phyloP scores from a whole-genome alignment of 2,113 vertebrate genomes.

The Tachysurus fulvidraco region DNA sequence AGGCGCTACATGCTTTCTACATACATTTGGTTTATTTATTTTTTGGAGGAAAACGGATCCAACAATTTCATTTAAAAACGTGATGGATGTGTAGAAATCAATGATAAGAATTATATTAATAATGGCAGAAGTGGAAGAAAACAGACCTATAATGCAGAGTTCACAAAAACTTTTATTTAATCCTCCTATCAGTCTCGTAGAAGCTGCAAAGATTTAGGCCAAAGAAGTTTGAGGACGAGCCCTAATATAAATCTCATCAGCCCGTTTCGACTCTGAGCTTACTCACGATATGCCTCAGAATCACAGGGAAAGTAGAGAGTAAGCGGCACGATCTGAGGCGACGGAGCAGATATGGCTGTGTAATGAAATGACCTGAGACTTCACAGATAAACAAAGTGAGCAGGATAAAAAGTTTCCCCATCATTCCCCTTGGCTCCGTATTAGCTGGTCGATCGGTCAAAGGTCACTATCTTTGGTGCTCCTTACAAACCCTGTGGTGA shows the following conservation, averaged over 20 bases:
- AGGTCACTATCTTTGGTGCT: constrained; percentile 6
- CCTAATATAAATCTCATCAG: constrained; percentile 1
- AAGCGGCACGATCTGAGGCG: constrained; percentile 20
- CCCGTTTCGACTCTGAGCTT: not conserved
- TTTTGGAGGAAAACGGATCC: not conserved
- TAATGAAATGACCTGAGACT: constrained; percentile 31
- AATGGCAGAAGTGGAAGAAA: not conserved
- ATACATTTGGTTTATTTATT: not conserved
- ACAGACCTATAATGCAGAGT: not conserved
- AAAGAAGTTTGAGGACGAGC: not conserved
- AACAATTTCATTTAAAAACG: not conserved
- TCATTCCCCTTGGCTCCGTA: constrained; percentile 34
- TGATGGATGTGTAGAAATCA: not conserved
- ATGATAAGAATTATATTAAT: not conserved
- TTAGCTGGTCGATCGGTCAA: constrained; percentile 27
- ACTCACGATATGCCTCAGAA: constrained; percentile 24
- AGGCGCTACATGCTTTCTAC: not conserved
- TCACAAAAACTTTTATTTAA: constrained; percentile 6
- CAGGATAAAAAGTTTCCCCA: constrained; percentile 27
- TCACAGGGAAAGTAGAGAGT: not conserved
- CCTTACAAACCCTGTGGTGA: not conserved
- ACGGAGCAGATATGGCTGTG: constrained; percentile 12
- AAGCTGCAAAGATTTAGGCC: constrained; percentile 11
- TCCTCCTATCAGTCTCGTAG: not conserved
- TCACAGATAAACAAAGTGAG: constrained; percentile 2